Base-by-base conservation (phyloP, 1,140 invertebrate species). In the Trichoplusia ni region DNA sequence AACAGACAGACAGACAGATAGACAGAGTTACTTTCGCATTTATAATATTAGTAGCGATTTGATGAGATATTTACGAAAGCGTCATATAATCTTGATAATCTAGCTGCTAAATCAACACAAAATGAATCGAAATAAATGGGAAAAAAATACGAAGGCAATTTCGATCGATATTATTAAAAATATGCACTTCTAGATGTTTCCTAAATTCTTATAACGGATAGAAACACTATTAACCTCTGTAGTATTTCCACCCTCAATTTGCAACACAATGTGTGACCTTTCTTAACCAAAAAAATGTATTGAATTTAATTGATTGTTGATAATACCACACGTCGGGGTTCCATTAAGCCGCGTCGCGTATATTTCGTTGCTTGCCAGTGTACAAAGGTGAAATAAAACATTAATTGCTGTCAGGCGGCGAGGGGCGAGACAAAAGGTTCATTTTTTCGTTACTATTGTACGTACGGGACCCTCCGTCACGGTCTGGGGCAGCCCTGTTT, bases 331-430 rank as follows among this genome's bases (percentile, higher is more conserved):
- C 40, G 27, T 59, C 40, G 35, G 19, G 18, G 40, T 46, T 60
- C 56, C 29, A 60, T 47, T 46, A 60, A 44, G 35, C 42, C 27
- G 13, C 56, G 40, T 18, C 33, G 38, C 27, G 56, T 60, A 46
- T 33, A 38, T 67, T 62, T 37, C 56, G 29, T 46, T 64, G 67
- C 46, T 29, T 46, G 67, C 21, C 44, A 58, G 44, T 64, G 67
- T 69, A 70, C 72, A 67, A 75, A 79, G 77, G 73, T 74, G 73
- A 76, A 81, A 82, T 75, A 82, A 68, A 75, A 83, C 79, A 85
- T 85, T 85, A 85, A 83, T 85, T 85, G 82, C 76, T 80, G 82
- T 85, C 82, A 77, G 80, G 67, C 38, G 11, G 23, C 54, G 58
- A 42, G 46, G 72, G 53, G 29, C 59, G 72, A 81, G 76, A 82